Evolutionary conservation across 2,113 vertebrate genomes (phyloP), one percentile per base, ranked within the genome.

Genomic region (Salminus brasiliensis): DNA sequence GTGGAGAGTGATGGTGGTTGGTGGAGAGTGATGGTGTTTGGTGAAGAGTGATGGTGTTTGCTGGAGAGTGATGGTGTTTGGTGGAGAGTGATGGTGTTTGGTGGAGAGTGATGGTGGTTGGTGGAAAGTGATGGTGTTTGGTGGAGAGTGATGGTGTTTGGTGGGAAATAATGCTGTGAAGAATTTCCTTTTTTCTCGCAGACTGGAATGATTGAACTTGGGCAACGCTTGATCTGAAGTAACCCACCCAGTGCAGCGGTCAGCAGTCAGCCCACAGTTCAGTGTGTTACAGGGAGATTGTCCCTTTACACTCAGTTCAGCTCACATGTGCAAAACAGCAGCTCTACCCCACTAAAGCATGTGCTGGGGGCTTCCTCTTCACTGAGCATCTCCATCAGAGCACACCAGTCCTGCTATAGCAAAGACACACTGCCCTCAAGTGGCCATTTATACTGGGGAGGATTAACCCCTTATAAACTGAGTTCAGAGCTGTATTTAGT

Each of bases 401-500:
- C 1, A 16, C 18, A 5, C 25, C 52, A 13, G 8, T 27, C 30
- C n/a, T 6, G 5, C 36, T 34, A 30, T 18, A 53, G 36, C 34
- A 80, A 72, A 74, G 62, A 32, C 72, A 53, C 47, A 80, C 70
- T 73, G 78, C 78, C 78, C 70, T 66, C 78, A 30, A 73, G 53
- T 74, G 78, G 78, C 27, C 70, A 27, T n/a, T 52, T n/a, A 52
- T 18, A n/a, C 13, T 52, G 13, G 5, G 47, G 47, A 3, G 21
- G 21, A 52, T n/a, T 52, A 52, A 52, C 47, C 5, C 47, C 2
- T 52, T 52, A 5, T 52, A n/a, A 5, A 1, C 43, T 3, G 5
- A n/a, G n/a, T n/a, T 18, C 15, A 15, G 45, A 3, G 15, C 18
- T 1, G 1, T 49, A 49, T 16, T 49, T 15, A 49, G 45, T 18